Evolutionary conservation across 2,113 vertebrate genomes (phyloP).

Genomic region (Coryphaenoides rupestris): DNA sequence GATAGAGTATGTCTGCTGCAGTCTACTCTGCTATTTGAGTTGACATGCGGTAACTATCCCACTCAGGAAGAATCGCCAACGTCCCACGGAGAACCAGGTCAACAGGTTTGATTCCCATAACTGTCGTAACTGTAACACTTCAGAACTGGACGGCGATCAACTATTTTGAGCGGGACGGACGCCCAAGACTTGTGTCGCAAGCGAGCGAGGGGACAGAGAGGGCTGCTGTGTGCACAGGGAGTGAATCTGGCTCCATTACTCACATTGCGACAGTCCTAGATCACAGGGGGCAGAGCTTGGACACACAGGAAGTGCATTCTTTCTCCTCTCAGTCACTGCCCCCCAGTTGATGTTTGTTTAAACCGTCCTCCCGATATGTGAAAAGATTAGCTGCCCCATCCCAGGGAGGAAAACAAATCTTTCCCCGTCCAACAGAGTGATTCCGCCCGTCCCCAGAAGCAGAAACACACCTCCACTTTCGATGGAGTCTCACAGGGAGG

Average conservation of each 20-base stretch:
- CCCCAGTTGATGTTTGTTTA: conserved; percentile 76
- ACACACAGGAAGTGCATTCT: conserved; percentile 82
- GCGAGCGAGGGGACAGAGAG: conserved; percentile 27
- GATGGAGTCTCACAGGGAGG: conserved; percentile 24
- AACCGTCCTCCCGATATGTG: conserved; percentile 72
- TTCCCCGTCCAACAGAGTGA: not conserved
- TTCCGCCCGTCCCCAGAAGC: not conserved
- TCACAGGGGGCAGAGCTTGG: conserved; percentile 61
- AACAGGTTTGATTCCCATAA: not conserved
- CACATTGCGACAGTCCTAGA: conserved; percentile 60
- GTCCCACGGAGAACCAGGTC: no score
- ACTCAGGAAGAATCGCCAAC: no score
- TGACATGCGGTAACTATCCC: no score
- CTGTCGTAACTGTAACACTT: not conserved
- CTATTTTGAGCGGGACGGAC: not conserved
- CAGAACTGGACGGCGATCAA: not conserved
- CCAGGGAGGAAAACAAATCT: not conserved
- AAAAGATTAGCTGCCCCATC: conserved; percentile 65
- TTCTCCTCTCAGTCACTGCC: conserved; percentile 80
- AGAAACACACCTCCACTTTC: not conserved
- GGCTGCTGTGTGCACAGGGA: conserved; percentile 38
- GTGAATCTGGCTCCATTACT: conserved; percentile 53
- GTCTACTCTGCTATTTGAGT: no score
- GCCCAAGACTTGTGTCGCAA: not conserved
- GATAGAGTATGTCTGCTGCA: no score